These are phyloP conservation scores for Labeo catla DNA, from an alignment of 2,113 vertebrate genomes.

Conservation along the genomic window DNA sequence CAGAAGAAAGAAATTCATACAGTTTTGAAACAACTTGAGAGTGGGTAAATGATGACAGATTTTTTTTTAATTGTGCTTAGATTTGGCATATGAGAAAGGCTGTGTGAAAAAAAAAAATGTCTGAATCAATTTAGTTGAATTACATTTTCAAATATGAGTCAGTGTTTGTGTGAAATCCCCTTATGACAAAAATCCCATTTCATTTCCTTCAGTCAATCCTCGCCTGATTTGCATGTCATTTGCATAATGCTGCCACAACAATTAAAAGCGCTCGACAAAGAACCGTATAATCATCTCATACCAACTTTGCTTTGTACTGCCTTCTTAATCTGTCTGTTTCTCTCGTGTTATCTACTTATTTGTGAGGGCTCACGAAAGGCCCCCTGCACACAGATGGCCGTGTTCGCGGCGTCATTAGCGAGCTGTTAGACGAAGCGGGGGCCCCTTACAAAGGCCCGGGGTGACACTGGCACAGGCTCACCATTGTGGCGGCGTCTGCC, in stretches of 20 bases:
- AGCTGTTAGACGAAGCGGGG: constrained; percentile 23
- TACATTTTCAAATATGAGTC: neutral
- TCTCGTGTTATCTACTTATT: constrained; percentile 1
- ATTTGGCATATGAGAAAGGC: neutral
- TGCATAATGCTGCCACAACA: constrained; percentile 31
- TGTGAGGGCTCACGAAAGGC: constrained; percentile 11
- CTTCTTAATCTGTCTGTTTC: constrained; percentile 14
- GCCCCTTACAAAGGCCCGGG: constrained; percentile 44
- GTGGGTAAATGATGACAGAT: neutral
- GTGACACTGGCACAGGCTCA: constrained; percentile 53
- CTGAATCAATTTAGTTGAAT: neutral
- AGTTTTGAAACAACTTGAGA: neutral
- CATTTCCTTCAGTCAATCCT: neutral
- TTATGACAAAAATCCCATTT: constrained; percentile 1
- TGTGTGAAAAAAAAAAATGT: neutral
- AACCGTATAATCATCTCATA: constrained; percentile 21
- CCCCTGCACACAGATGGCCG: constrained; percentile 53
- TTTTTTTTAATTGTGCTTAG: neutral
- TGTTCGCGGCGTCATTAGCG: constrained; percentile 26
- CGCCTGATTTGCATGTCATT: constrained; percentile 8
- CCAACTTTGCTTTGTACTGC: constrained; percentile 17
- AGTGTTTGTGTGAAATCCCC: constrained; percentile 17
- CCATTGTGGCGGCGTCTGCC: constrained; percentile 55
- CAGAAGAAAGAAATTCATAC: too few relatives aligned
- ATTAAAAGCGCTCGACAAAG: constrained; percentile 8